Evolutionary conservation across 2,113 vertebrate species (phyloP), one percentile per base, ranked within the genome.

Genomic region (Cottus gobio): DNA sequence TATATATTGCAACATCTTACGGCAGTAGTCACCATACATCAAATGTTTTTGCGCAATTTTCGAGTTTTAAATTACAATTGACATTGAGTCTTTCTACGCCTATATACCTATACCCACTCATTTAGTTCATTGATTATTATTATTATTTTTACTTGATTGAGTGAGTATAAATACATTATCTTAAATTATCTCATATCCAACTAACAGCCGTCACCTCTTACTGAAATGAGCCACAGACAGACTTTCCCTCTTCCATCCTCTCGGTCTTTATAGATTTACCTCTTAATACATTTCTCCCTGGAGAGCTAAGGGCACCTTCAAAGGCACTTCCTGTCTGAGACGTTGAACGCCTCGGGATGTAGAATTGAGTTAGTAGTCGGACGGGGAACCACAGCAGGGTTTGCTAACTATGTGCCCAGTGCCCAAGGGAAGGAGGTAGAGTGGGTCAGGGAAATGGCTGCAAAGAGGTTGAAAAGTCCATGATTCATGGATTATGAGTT

Each of bases 401-500:
- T 57, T 73, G 79, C 81, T 79, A 72, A 80, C 76, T 83, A 58
- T 82, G 73, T 71, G 54, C 65, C 34, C 67, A 81, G 37, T 71
- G 79, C 86, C 83, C 76, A 30, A 62, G 80, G 83, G 80, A 77
- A 69, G 42, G 37, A 56, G 42, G 85, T 39, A 58, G 76, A 77
- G 77, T 83, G 80, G 85, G 46, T 85, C 80, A 83, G 86, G 76
- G 70, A 77, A 88, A 76, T 78, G 58, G 64, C 64, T 68, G 58
- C 73, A 63, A 63, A 83, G 73, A 57, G 60, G 52, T 26, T 52
- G 67, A 69, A 72, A 83, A 77, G 46, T 54, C 64, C 57, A 70
- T 87, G 88, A 89, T 87, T 75, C 78, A 87, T 87, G 80, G 85
- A 89, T 89, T 83, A 87, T 87, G 73, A 57, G 58, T 58, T 85